These are phyloP conservation scores for Aurelia sp. DNA, from an alignment of 30 jellyfish, hydroid and myxozoan genomes.

Conservation along the genomic window DNA sequence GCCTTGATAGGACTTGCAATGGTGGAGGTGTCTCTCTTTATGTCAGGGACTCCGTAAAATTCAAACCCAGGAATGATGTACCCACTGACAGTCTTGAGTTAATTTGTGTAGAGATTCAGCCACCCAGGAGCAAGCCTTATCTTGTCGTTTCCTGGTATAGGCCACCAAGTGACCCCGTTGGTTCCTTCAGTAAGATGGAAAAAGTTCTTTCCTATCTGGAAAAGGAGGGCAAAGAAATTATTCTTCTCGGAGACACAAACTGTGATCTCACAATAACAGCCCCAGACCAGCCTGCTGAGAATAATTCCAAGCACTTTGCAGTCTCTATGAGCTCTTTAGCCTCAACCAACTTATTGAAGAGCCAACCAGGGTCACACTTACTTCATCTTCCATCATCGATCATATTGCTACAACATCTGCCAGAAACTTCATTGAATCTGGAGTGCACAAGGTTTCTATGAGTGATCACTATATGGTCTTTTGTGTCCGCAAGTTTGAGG, in stretches of 20 bases:
- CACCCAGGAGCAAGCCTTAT: background rate
- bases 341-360: constrained; percentile 7
- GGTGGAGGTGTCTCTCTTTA: constrained; percentile 1
- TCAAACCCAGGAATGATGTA: background rate
- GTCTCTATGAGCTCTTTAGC: constrained; percentile 11
- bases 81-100: background rate
- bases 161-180: too few relatives aligned
- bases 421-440: background rate
- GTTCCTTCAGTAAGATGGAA: too few relatives aligned
- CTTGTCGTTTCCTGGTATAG: too few relatives aligned
- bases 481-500: background rate
- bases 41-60: background rate
- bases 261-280: too few relatives aligned
- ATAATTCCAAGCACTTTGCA: background rate
- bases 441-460: too few relatives aligned
- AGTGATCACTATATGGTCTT: background rate
- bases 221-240: too few relatives aligned
- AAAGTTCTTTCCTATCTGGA: too few relatives aligned
- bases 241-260: too few relatives aligned
- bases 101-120: constrained; percentile 2
- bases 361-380: constrained; percentile 31
- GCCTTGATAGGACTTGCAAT: background rate
- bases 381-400: constrained; percentile 12
- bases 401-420: constrained; percentile 42
- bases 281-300: background rate